Conservation (phyloP, 2,888 invertebrate genomes). For the Nephrotoma flavescens region DNA sequence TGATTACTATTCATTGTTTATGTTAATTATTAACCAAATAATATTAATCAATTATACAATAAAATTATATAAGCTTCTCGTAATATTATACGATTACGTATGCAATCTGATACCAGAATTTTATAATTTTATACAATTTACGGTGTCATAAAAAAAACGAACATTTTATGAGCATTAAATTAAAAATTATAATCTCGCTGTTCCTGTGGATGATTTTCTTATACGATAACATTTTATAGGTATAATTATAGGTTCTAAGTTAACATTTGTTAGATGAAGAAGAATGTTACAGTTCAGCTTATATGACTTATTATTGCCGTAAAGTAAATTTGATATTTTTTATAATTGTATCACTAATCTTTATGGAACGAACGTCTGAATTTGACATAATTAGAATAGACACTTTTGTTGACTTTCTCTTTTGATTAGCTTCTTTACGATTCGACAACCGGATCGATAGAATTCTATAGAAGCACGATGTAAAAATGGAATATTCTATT, state of each 20-base stretch:
- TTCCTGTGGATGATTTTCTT: neutral
- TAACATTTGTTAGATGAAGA: neutral
- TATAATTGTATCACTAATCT: too few species aligned
- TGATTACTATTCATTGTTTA: neutral
- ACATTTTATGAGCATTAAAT: neutral
- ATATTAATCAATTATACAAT: neutral
- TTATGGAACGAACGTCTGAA: too few species aligned
- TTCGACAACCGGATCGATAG: too few species aligned
- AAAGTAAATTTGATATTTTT: too few species aligned
- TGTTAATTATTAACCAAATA: neutral
- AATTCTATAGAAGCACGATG: too few species aligned
- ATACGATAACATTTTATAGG: neutral
- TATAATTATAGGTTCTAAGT: neutral
- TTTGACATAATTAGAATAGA: too few species aligned
- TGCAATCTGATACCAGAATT: neutral
- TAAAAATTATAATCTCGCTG: neutral
- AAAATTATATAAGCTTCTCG: neutral
- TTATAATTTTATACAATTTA: neutral
- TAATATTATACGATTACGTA: too few species aligned
- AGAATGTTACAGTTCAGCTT: neutral
- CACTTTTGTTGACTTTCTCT: too few species aligned
- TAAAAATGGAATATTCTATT: too few species aligned
- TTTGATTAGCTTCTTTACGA: too few species aligned
- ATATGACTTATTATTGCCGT: too few species aligned
- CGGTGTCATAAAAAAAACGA: neutral